phyloP scores from a whole-genome alignment of 2,113 vertebrate species.

The Melanerpes formicivorus region DNA sequence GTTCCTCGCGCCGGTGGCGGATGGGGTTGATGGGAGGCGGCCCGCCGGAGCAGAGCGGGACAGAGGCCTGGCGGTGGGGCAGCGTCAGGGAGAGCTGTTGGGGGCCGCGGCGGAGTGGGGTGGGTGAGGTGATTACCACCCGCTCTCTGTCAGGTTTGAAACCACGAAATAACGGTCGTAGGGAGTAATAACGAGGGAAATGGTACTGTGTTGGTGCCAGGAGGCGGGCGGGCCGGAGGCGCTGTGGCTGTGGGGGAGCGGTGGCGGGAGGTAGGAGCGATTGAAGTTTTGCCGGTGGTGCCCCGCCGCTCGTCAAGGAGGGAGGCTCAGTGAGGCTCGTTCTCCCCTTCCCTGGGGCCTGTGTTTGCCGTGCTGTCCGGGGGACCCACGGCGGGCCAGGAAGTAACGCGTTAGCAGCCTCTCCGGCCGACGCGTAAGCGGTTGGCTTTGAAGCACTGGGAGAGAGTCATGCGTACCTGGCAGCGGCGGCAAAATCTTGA shows the following conservation, averaged over 20 bases:
- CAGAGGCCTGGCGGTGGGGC: neutral
- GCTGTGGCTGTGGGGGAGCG: neutral
- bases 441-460: neutral
- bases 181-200: neutral
- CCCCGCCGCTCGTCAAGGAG: neutral
- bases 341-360: neutral
- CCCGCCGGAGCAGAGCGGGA: neutral
- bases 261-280: neutral
- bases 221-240: neutral
- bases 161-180: neutral
- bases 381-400: neutral
- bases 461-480: neutral
- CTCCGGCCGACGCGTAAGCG: neutral
- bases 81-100: neutral
- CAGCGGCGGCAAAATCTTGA: neutral
- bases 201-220: too few relatives aligned
- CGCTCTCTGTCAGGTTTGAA: neutral
- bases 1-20: neutral
- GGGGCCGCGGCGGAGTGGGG: neutral
- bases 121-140: neutral
- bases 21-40: neutral
- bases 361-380: neutral
- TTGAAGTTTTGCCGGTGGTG: neutral
- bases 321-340: neutral
- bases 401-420: neutral